Conservation (phyloP, 2,888 invertebrate genomes). For the Odontocerum albicorne region DNA sequence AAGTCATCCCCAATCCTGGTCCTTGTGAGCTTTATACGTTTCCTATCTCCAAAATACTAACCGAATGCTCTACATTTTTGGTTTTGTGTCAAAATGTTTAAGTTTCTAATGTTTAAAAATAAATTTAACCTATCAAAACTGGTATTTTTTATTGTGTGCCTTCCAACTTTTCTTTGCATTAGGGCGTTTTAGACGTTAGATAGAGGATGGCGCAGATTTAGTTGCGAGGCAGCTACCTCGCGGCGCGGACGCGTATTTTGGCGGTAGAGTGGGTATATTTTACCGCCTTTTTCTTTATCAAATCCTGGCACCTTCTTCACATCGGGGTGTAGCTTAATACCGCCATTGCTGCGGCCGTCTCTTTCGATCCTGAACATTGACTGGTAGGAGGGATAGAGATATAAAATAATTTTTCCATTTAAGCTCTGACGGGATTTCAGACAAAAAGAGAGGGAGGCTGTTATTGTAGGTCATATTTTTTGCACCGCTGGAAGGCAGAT, state of each 20-base stretch:
- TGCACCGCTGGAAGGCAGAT: conserved; percentile 4
- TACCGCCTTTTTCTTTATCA: conserved; percentile 12
- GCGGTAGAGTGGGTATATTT: conserved; percentile 2
- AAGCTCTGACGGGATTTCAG: conserved; percentile 11
- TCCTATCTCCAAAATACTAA: too few relatives aligned
- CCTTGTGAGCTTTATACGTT: too few relatives aligned
- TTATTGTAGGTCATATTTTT: conserved; percentile 25
- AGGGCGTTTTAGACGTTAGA: background rate
- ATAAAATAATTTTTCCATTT: conserved; percentile 1
- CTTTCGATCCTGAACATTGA: background rate
- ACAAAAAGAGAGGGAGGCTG: conserved; percentile 20
- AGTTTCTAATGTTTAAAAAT: too few relatives aligned
- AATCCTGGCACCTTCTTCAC: background rate
- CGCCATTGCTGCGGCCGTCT: conserved; percentile 9
- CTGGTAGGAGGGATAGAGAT: background rate
- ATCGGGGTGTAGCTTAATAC: conserved; percentile 1
- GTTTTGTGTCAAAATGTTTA: too few relatives aligned
- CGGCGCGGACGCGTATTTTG: conserved; percentile 42
- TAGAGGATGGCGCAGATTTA: conserved; percentile 48
- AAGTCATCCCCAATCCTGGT: too few relatives aligned
- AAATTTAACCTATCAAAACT: too few relatives aligned
- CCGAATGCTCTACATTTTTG: too few relatives aligned
- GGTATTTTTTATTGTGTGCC: background rate
- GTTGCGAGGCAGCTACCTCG: conserved; percentile 53
- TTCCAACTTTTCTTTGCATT: background rate